Evolutionary conservation across 2,797 vertebrate genomes (phyloP).

Genomic region (Geotria australis): DNA sequence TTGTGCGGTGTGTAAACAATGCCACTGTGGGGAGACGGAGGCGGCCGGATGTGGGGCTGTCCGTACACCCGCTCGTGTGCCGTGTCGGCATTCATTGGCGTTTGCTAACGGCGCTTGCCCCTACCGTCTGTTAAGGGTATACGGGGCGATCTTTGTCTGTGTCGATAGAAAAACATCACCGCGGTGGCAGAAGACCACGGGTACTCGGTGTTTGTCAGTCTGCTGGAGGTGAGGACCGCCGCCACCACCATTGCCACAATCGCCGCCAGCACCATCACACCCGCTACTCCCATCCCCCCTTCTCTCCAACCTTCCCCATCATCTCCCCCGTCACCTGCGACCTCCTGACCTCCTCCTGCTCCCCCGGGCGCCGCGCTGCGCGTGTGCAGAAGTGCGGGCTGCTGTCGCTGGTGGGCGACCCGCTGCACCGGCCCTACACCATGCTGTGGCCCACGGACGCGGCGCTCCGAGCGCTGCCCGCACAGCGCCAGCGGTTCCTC

Average conservation of each 20-base stretch:
- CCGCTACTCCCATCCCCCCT: neutral
- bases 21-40: too few species aligned
- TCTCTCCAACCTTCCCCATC: neutral
- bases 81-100: too few species aligned
- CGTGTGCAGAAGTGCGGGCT: slow-evolving; percentile 28
- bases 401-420: slow-evolving; percentile 17
- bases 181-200: slow-evolving; percentile 23
- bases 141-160: slow-evolving; percentile 4
- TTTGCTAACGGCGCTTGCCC: too few species aligned
- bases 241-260: neutral
- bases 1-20: too few species aligned
- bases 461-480: slow-evolving; percentile 20
- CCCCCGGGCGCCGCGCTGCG: neutral
- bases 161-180: slow-evolving; percentile 25
- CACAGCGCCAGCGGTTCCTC: slow-evolving; percentile 33
- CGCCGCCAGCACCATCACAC: neutral
- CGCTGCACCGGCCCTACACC: slow-evolving; percentile 28
- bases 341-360: neutral
- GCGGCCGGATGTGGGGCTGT: too few species aligned
- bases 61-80: too few species aligned
- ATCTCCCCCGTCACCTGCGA: neutral
- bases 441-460: slow-evolving; percentile 46
- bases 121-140: too few species aligned
- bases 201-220: slow-evolving; percentile 29
- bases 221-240: slow-evolving; percentile 30